Evolutionary conservation across 2,797 vertebrate genomes (phyloP).

Genomic region (Allobates femoralis): DNA sequence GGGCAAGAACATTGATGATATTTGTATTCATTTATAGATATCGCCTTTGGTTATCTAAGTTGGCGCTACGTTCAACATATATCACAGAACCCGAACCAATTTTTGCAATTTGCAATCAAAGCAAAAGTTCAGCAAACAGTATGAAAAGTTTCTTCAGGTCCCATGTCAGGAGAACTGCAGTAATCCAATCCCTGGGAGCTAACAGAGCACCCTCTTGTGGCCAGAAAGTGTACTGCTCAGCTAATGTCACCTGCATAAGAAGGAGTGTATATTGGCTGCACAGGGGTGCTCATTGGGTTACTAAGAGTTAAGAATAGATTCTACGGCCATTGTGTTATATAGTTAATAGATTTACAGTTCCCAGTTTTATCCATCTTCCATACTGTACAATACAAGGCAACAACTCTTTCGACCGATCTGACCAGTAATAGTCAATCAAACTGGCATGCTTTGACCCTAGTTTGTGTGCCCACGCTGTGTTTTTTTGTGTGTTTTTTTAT

Average conservation of each 20-base stretch:
- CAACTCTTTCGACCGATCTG: background rate
- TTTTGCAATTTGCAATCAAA: background rate
- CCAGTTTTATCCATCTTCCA: background rate
- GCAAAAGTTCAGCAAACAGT: background rate
- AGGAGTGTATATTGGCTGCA: background rate
- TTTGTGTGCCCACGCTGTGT: no score
- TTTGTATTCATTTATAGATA: no score
- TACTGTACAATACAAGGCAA: background rate
- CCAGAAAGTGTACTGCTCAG: background rate
- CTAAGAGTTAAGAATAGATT: background rate
- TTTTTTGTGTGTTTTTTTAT: no score
- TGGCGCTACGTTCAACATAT: background rate
- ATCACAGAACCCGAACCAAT: background rate
- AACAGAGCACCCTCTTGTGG: background rate
- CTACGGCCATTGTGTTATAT: background rate
- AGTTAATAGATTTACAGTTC: background rate
- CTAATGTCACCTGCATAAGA: background rate
- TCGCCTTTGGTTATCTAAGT: no score
- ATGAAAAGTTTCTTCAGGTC: background rate
- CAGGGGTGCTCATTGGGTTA: background rate
- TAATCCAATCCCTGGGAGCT: background rate
- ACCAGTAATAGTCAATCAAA: background rate
- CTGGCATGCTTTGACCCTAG: no score
- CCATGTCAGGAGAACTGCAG: background rate
- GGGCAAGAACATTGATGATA: no score